Evolutionary conservation across 2,113 vertebrate genomes (phyloP), one percentile per base, ranked within the genome.

Genomic region (Rhynchomys soricoides): DNA sequence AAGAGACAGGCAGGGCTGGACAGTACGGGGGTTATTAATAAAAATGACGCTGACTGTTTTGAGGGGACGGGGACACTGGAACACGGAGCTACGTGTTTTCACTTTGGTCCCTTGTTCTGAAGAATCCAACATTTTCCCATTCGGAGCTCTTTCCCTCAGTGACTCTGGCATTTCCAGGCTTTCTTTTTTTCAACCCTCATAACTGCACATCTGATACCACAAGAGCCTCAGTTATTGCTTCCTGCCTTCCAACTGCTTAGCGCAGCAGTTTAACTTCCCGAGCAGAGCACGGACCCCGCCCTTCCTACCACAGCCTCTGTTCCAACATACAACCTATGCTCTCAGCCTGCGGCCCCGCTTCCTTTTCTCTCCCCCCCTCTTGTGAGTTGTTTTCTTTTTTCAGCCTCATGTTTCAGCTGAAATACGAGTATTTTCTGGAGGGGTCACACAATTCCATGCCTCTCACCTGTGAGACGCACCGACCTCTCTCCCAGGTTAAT

Each of bases 291-390:
- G 1, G 37, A 22, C 17, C 16, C 59, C 31, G n/a, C 48, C 59
- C 31, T 19, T 75, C 37, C 10, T 12, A 15, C 29, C 10, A 21
- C 0, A 0, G 70, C 5, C 59, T 68, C 43, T 1, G 2, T 68
- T 64, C 55, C 31, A 45, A 43, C 50, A 59, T 2, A 13, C 19
- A 29, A 50, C 24, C 43, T 21, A 5, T 0, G 0, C 3, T 22
- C 24, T 64, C 29, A 13, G 90, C 68, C 73, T 40, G 12, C 6
- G 59, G 89, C 15, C 52, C 52, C 9, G 34, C 73, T 37, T 48
- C 90, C 52, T 29, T 71, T 12, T 13, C 8, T 31, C 11, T 22
- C 59, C 1, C n/a, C 7, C 17, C 17, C 62, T n/a, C 17, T 8
- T n/a, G 48, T 11, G 19, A 24, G 19, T 16, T 3, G 13, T 40